Evolutionary conservation across 2,113 vertebrate species (phyloP).

Genomic region (Scalopus aquaticus): DNA sequence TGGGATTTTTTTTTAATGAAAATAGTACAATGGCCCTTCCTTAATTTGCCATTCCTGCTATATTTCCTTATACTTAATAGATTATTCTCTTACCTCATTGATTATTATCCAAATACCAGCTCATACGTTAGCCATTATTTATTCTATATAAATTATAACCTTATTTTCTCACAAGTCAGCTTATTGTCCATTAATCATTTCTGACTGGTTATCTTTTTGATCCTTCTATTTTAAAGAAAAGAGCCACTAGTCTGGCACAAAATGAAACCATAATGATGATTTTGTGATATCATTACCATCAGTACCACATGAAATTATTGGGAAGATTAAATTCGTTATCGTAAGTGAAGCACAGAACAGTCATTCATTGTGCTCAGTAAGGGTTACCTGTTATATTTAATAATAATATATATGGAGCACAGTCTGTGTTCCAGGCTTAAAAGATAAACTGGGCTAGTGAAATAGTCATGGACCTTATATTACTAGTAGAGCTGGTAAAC

Average conservation of each 20-base stretch:
- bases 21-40: neutral
- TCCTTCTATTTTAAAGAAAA: conserved; percentile 15
- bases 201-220: neutral
- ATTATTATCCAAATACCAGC: neutral
- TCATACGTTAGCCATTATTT: neutral
- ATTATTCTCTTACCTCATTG: neutral
- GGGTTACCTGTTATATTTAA: neutral
- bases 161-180: neutral
- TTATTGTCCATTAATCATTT: neutral
- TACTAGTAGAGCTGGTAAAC: neutral
- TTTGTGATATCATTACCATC: neutral
- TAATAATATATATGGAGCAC: neutral
- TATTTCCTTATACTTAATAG: neutral
- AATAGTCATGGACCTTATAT: neutral
- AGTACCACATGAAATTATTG: neutral
- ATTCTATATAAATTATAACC: neutral
- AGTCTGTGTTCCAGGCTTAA: neutral
- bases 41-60: neutral
- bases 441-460: neutral
- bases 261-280: neutral
- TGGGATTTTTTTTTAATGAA: neutral
- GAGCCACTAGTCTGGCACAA: neutral
- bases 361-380: neutral
- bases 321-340: neutral
- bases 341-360: neutral